A percentile compares a stretch with the other conserved stretches of the same genome.
Conservation (phyloP, 1,140 invertebrate genomes). For the Scylla paramamosain region DNA sequence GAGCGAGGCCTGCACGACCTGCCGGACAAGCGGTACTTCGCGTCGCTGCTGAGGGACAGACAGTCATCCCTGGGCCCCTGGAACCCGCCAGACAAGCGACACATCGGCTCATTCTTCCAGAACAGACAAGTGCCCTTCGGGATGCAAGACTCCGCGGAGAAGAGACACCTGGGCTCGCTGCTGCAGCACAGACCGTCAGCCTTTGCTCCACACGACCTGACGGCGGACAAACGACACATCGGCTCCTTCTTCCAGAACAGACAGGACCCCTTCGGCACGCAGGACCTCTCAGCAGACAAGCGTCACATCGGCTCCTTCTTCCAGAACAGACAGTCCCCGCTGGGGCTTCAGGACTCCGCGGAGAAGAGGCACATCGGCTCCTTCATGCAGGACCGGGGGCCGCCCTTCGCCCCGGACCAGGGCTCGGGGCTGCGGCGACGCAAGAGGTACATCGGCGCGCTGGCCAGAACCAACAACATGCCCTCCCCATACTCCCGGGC, state of each 20-base stretch:
- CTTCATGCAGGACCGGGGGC: background rate
- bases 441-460: conserved; percentile 64
- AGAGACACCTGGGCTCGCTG: conserved; percentile 27
- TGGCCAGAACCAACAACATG: conserved; percentile 57
- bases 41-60: conserved; percentile 39
- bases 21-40: conserved; percentile 47
- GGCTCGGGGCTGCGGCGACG: background rate
- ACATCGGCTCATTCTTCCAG: conserved; percentile 35
- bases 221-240: conserved; percentile 51
- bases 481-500: conserved; percentile 59
- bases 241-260: conserved; percentile 29
- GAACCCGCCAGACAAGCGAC: background rate
- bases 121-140: background rate
- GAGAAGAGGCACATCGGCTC: conserved; percentile 34
- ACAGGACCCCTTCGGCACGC: background rate
- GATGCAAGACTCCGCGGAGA: background rate
- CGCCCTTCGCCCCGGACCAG: background rate
- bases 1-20: background rate
- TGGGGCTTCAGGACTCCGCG: background rate
- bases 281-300: background rate
- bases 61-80: conserved; percentile 25
- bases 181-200: background rate
- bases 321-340: background rate
- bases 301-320: conserved; percentile 24
- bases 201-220: background rate